A percentile compares a stretch with the other conserved stretches of the same genome.
phyloP scores from a whole-genome alignment of 2,797 vertebrate species.

The Mormyrops boulengeri region DNA sequence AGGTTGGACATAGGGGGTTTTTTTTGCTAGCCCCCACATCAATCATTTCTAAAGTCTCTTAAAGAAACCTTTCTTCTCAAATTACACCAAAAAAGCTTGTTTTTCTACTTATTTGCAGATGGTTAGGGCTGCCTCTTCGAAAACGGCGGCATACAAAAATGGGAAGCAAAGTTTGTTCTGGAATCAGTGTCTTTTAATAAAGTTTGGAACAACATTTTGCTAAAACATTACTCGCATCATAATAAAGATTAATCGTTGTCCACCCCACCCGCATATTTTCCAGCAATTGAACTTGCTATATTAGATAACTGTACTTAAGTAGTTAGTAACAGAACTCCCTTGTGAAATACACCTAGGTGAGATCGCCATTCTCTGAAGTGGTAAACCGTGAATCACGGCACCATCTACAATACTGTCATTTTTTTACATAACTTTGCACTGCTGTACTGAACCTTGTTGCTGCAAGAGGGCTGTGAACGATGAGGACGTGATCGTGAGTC shows the following conservation, averaged over 20 bases:
- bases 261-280: not conserved
- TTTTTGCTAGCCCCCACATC: not conserved
- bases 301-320: not conserved
- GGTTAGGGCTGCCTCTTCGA: not conserved
- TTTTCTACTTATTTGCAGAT: not conserved
- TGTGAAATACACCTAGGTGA: not conserved
- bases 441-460: not conserved
- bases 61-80: conserved; percentile 3
- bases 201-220: not conserved
- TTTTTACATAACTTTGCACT: not conserved
- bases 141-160: not conserved
- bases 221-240: not conserved
- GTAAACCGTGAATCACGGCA: not conserved
- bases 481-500: not conserved
- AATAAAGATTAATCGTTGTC: not conserved
- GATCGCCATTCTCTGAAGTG: not conserved
- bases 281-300: not conserved
- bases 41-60: not conserved
- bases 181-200: not conserved
- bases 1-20: not conserved
- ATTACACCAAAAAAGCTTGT: not conserved
- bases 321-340: not conserved
- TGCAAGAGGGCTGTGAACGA: not conserved
- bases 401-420: not conserved
- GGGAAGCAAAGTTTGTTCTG: not conserved